phyloP scores from a whole-genome alignment of 1,140 invertebrate species.

The Nasonia longicornis region DNA sequence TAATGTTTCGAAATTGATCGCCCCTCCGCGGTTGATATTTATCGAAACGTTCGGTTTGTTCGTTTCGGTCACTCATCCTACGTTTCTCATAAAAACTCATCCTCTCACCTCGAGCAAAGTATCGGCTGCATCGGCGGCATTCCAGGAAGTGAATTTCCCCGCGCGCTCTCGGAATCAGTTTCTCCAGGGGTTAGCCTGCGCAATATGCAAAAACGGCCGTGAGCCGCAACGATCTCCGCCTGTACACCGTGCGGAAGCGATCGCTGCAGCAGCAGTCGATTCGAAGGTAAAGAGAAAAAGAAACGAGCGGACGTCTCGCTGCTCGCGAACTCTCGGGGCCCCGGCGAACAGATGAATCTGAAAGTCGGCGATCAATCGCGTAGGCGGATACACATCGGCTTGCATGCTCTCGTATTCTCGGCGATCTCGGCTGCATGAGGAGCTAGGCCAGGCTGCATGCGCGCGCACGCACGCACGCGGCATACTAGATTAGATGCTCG shows the following conservation, averaged over 20 bases:
- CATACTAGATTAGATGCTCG: slow-evolving; percentile 55
- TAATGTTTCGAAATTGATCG: background rate
- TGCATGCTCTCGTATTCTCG: slow-evolving; percentile 35
- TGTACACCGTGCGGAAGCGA: background rate
- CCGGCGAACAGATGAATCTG: background rate
- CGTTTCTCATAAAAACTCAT: background rate
- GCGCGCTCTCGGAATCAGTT: background rate
- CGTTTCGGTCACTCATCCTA: too few relatives aligned
- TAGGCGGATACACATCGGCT: slow-evolving; percentile 32
- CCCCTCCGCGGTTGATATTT: background rate
- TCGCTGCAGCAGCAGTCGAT: background rate
- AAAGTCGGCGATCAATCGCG: slow-evolving; percentile 35
- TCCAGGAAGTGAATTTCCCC: background rate
- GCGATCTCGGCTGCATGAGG: slow-evolving; percentile 46
- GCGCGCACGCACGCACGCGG: slow-evolving; percentile 58
- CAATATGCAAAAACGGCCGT: too few relatives aligned
- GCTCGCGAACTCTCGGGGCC: background rate
- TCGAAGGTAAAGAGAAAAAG: background rate
- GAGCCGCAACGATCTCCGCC: background rate
- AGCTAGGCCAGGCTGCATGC: slow-evolving; percentile 50
- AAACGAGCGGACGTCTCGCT: background rate
- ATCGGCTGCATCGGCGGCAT: background rate
- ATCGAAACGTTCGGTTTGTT: background rate
- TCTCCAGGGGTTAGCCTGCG: background rate
- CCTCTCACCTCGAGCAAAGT: background rate